These are phyloP conservation scores for Caenorhabditis remanei DNA, from an alignment of 1,140 invertebrate species.

Conservation along the genomic window DNA sequence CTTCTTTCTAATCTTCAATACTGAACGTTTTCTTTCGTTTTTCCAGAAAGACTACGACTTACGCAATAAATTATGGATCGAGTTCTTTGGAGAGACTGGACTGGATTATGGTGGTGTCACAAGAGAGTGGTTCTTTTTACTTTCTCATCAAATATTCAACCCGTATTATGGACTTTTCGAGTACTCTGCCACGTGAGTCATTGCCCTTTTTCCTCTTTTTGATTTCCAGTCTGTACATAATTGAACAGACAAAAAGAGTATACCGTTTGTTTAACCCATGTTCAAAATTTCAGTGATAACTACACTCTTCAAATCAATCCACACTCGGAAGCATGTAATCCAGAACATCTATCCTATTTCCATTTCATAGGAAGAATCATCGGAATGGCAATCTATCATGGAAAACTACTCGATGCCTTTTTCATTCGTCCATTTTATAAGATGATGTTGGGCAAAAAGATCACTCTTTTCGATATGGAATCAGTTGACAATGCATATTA, in stretches of 20 bases:
- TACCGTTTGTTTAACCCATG: not conserved
- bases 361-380: constrained; percentile 97
- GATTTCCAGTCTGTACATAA: not conserved
- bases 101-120: constrained; percentile 97
- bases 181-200: constrained; percentile 92
- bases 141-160: constrained; percentile 99
- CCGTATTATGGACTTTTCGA: constrained; percentile 99
- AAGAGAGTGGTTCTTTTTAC: constrained; percentile 90
- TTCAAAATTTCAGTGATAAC: constrained; percentile 85
- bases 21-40: constrained; percentile 76
- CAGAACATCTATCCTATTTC: constrained; percentile 97
- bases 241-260: too few species aligned
- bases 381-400: constrained; percentile 98
- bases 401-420: constrained; percentile 95
- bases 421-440: constrained; percentile 99
- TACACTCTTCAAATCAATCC: constrained; percentile 99
- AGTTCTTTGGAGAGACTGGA: constrained; percentile 91
- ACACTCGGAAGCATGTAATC: constrained; percentile 94
- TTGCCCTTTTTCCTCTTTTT: constrained; percentile 59
- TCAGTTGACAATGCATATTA: constrained; percentile 97
- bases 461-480: constrained; percentile 97
- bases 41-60: constrained; percentile 81
- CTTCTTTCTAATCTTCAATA: constrained; percentile 64
- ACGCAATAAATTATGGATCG: constrained; percentile 97
- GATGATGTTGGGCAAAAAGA: constrained; percentile 96